These are phyloP conservation scores for Melipona quadrifasciata DNA, from an alignment of 1,140 invertebrate species.

Conservation along the genomic window DNA sequence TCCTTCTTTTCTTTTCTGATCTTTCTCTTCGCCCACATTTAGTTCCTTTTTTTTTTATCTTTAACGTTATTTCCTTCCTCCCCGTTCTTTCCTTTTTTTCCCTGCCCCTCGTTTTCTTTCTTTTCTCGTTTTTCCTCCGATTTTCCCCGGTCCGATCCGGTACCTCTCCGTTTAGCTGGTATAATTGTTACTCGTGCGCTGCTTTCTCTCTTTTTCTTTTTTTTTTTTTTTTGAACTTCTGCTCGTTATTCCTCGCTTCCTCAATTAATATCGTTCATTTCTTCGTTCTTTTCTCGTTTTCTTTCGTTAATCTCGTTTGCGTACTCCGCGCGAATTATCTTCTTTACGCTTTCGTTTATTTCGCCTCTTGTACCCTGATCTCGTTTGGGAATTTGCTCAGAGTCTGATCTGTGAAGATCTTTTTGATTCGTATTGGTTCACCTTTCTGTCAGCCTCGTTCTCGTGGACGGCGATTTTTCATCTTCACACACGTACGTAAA, in stretches of 20 bases:
- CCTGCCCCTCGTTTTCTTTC: neutral
- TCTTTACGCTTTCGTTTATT: neutral
- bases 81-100: too few species aligned
- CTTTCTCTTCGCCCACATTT: too few species aligned
- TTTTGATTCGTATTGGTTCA: neutral
- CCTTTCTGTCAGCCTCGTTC: neutral
- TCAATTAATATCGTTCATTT: neutral
- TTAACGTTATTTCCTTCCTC: neutral
- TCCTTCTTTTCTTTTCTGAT: neutral
- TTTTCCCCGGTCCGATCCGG: neutral
- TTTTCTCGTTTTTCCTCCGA: neutral
- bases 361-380: neutral
- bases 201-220: neutral
- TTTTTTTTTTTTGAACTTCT: neutral
- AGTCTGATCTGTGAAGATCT: neutral
- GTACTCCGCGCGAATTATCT: too few species aligned
- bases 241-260: neutral
- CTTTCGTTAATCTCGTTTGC: neutral
- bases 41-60: neutral
- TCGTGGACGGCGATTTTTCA: neutral
- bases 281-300: neutral
- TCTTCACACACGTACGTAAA: neutral
- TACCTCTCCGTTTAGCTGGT: neutral
- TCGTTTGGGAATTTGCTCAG: neutral
- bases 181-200: neutral